Percentiles rank a stretch among this genome's conserved stretches.
phyloP scores from a whole-genome alignment of 2,888 invertebrate species.

The Fabriciana adippe region DNA sequence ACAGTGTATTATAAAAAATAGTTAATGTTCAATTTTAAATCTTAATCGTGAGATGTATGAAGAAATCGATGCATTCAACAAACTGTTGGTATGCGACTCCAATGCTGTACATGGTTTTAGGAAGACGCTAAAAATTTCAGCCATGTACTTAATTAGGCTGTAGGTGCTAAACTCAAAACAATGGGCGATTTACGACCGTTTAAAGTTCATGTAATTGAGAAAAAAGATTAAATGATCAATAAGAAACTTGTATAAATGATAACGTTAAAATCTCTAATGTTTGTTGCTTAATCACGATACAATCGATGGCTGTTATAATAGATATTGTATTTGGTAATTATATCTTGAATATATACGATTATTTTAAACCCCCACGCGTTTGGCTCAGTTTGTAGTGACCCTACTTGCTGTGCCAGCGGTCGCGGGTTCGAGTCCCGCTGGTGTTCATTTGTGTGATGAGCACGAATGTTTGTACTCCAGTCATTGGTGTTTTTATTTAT shows the following conservation, averaged over 20 bases:
- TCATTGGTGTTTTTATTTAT: too few relatives aligned
- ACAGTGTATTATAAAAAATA: too few relatives aligned
- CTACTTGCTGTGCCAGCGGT: too few relatives aligned
- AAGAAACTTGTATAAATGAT: not conserved
- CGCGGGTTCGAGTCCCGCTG: too few relatives aligned
- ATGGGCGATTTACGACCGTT: slow-evolving; percentile 32
- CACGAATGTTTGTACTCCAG: too few relatives aligned
- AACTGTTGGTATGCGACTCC: slow-evolving; percentile 15
- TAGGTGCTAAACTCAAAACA: slow-evolving; percentile 34
- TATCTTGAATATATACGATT: too few relatives aligned
- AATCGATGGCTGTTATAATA: too few relatives aligned
- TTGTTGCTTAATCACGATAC: too few relatives aligned
- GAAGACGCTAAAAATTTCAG: slow-evolving; percentile 17
- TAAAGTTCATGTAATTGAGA: not conserved
- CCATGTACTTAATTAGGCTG: slow-evolving; percentile 23
- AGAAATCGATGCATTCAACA: slow-evolving; percentile 17
- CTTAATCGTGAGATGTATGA: not conserved
- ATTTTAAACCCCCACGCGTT: too few relatives aligned
- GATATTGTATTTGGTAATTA: too few relatives aligned
- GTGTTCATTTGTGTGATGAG: too few relatives aligned
- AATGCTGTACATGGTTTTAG: slow-evolving; percentile 15
- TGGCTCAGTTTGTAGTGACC: too few relatives aligned
- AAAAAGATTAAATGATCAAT: slow-evolving; percentile 6
- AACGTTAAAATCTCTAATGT: not conserved
- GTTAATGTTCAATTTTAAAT: not conserved